phyloP scores from a whole-genome alignment of 37 sponge, comb jelly and placozoan genomes.

The Amphimedon queenslandica region DNA sequence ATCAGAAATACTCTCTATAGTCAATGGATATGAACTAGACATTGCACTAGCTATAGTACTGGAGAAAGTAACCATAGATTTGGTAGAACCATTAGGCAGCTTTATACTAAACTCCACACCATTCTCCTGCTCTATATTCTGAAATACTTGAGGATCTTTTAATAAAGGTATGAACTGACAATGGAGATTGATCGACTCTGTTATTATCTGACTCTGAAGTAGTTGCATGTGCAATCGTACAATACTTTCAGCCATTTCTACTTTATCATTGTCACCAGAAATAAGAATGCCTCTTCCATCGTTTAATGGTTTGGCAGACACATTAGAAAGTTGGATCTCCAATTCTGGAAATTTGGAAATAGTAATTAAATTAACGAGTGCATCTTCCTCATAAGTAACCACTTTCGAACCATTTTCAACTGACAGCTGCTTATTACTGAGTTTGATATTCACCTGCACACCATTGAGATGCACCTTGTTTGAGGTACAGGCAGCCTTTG shows the following conservation, averaged over 20 bases:
- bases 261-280: slow-evolving; percentile 6
- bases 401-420: no score
- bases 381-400: no score
- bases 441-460: not conserved
- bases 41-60: no score
- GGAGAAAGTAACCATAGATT: no score
- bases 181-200: not conserved
- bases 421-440: no score
- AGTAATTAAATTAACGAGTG: no score
- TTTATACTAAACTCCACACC: not conserved
- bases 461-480: slow-evolving; percentile 3
- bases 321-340: no score
- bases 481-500: not conserved
- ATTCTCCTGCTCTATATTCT: not conserved
- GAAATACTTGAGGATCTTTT: not conserved
- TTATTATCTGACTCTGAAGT: not conserved
- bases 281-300: not conserved
- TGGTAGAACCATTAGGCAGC: not conserved
- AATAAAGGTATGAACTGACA: slow-evolving; percentile 10
- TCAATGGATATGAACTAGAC: no score
- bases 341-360: no score
- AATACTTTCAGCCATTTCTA: not conserved
- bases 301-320: no score
- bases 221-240: not conserved
- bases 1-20: no score